Conservation (phyloP, 1,140 invertebrate genomes). For the Steinernema khuongi region DNA sequence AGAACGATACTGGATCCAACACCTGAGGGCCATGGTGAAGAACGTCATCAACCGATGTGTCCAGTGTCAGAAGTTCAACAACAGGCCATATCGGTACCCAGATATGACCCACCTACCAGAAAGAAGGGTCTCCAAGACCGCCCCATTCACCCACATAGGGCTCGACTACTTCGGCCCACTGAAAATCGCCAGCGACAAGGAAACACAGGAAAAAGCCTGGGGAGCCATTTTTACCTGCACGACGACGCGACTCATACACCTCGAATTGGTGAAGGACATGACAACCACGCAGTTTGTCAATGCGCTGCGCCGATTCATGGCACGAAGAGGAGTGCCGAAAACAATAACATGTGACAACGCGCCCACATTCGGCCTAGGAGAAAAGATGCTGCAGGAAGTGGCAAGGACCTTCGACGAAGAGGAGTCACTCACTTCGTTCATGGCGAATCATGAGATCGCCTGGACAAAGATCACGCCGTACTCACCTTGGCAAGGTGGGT, state of each 20-base stretch:
- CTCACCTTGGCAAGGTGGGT: conserved; percentile 9
- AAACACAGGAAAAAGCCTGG: not conserved
- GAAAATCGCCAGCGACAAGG: conserved; percentile 41
- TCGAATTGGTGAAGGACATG: not conserved
- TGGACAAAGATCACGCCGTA: conserved; percentile 9
- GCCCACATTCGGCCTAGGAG: not conserved
- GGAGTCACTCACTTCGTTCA: not conserved
- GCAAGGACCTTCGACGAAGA: not conserved
- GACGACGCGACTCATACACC: conserved; percentile 15
- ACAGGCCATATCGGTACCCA: conserved; percentile 9
- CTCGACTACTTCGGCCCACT: conserved; percentile 61
- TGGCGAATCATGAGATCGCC: not conserved
- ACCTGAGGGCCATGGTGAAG: not conserved
- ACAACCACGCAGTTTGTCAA: conserved; percentile 14
- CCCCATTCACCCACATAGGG: conserved; percentile 56
- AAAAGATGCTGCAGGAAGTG: not conserved
- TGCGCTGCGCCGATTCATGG: conserved; percentile 2
- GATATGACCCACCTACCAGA: conserved; percentile 3
- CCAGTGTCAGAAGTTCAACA: not conserved
- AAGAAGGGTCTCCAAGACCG: conserved; percentile 24
- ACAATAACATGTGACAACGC: conserved; percentile 11
- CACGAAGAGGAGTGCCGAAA: not conserved
- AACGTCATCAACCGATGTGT: conserved; percentile 2
- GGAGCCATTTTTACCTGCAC: conserved; percentile 23
- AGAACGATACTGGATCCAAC: conserved; percentile 19